Evolutionary conservation across 2,888 invertebrate species (phyloP).

Genomic region (Pemphredon lugubris): DNA sequence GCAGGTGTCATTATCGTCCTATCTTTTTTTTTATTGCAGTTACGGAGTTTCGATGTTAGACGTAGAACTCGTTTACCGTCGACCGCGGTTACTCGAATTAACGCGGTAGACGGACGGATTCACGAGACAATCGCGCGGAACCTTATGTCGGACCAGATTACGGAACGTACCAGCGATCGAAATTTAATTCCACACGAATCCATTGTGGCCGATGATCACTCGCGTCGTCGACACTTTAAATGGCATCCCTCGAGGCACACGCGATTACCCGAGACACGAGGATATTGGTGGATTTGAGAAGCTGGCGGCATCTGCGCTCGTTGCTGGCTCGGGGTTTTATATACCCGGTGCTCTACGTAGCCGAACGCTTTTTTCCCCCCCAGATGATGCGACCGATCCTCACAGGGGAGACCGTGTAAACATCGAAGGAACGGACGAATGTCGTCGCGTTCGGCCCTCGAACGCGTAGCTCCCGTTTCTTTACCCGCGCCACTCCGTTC

Average conservation of each 20-base stretch:
- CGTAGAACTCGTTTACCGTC: no score
- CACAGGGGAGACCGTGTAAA: constrained; percentile 17
- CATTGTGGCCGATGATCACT: constrained; percentile 42
- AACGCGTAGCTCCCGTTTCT: constrained; percentile 11
- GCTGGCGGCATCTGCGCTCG: constrained; percentile 35
- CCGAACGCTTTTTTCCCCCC: constrained; percentile 46
- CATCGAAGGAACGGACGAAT: not conserved
- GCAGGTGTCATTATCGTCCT: no score
- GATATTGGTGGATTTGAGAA: constrained; percentile 42
- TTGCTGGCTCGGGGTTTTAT: constrained; percentile 44
- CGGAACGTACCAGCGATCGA: constrained; percentile 58
- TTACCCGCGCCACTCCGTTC: no score
- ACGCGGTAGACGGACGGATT: no score
- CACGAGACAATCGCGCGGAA: no score
- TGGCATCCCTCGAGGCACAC: constrained; percentile 47
- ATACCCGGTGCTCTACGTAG: constrained; percentile 37
- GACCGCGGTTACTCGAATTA: no score
- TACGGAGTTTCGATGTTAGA: no score
- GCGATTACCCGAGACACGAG: constrained; percentile 21
- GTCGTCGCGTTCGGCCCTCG: not conserved
- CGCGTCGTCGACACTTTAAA: constrained; percentile 42
- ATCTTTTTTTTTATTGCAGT: no score
- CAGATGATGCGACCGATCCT: constrained; percentile 13
- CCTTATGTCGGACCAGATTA: no score
- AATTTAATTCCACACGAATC: constrained; percentile 34